A percentile compares a stretch with the other conserved stretches of the same genome.
phyloP scores from a whole-genome alignment of 2,888 invertebrate species.

The Cataglyphis rosenhaueri region DNA sequence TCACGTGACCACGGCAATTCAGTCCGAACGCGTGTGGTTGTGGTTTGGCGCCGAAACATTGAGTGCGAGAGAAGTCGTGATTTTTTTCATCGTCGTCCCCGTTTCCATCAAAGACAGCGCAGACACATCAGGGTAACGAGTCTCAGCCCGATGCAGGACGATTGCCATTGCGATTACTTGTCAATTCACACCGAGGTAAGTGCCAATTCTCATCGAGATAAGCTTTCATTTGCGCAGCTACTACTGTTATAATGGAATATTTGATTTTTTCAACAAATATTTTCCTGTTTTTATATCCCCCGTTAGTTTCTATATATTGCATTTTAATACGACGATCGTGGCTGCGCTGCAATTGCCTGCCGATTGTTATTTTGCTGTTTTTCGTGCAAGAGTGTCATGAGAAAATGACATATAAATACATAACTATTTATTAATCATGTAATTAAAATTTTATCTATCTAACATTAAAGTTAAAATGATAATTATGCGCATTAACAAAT shows the following conservation, averaged over 20 bases:
- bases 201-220: too few species aligned
- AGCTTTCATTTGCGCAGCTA: too few species aligned
- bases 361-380: slow-evolving; percentile 53
- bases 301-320: too few species aligned
- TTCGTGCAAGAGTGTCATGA: not conserved
- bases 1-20: slow-evolving; percentile 15
- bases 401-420: not conserved
- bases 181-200: slow-evolving; percentile 72
- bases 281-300: too few species aligned
- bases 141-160: slow-evolving; percentile 52
- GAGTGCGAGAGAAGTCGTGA: not conserved
- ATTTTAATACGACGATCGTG: not conserved
- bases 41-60: not conserved
- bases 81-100: slow-evolving; percentile 1
- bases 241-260: too few species aligned
- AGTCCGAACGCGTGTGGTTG: not conserved
- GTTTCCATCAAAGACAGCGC: slow-evolving; percentile 25
- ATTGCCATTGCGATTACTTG: slow-evolving; percentile 53
- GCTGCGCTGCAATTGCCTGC: slow-evolving; percentile 30
- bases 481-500: not conserved
- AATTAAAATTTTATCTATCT: not conserved
- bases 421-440: not conserved
- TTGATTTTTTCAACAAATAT: too few species aligned
- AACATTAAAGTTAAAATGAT: not conserved
- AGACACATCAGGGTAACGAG: slow-evolving; percentile 3